These are phyloP conservation scores for Naja naja DNA, from an alignment of 2,113 vertebrate genomes.

Conservation along the genomic window DNA sequence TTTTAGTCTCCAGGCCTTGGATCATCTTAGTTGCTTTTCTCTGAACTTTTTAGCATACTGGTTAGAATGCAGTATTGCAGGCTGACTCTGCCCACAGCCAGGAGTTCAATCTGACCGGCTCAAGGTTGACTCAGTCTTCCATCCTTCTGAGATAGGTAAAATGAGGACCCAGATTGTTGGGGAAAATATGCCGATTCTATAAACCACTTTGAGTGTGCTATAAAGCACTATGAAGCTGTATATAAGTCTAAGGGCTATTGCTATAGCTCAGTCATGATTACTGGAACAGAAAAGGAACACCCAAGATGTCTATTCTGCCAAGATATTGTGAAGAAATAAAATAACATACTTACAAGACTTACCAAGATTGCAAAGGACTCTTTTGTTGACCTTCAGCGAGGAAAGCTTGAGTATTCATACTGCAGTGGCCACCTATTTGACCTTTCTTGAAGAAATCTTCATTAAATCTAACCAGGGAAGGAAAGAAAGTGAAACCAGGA, in stretches of 20 bases:
- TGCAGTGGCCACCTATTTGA: conserved; percentile 87
- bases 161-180: background rate
- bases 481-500: conserved; percentile 10
- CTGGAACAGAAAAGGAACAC: background rate
- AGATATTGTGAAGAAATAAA: background rate
- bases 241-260: background rate
- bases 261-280: background rate
- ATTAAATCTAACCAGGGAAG: conserved; percentile 70
- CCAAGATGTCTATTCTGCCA: background rate
- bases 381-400: conserved; percentile 86
- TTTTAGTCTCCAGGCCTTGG: too few species aligned
- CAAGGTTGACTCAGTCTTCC: background rate
- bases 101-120: background rate
- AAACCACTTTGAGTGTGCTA: background rate
- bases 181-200: background rate
- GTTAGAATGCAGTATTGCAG: background rate
- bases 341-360: conserved; percentile 47
- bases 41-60: background rate
- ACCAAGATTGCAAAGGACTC: conserved; percentile 97
- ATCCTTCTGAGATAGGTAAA: background rate
- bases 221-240: background rate
- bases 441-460: conserved; percentile 88
- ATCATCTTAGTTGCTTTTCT: too few species aligned
- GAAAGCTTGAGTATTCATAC: conserved; percentile 71
- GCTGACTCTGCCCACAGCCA: background rate